Base-by-base conservation (phyloP, 2,113 vertebrate genomes). In the Macquaria ambigua region DNA sequence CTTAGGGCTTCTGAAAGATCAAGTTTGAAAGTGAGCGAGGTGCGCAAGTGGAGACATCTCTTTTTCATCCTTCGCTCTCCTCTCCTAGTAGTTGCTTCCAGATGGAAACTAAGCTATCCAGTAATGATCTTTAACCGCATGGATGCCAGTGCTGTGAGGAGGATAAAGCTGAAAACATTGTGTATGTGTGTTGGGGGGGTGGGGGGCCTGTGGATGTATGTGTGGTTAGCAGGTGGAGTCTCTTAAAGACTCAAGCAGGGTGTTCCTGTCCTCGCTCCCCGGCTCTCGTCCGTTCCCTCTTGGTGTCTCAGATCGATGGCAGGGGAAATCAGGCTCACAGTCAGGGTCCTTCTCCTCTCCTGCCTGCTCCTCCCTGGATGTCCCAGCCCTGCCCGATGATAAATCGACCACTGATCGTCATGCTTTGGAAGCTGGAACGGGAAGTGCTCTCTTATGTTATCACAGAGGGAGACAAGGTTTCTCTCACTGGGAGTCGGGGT, bases 1-100 rank as follows among this genome's bases (percentile, higher is more conserved):
- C 86, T 92, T 86, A 84, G 75, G 83, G 82, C 87, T 91, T 90
- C 83, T 82, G 69, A 87, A 90, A 87, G 92, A 93, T 94, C 89
- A 83, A 81, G 82, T 90, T 90, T 90, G 77, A 89, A 91, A 92
- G 90, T 87, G 52, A 87, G 84, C 80, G 83, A 91, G 90, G 85
- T 85, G 76, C 12, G 12, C 74, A 46, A 77, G 76, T 85, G 76
- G 81, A 88, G 79, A 76, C 74, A 79, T 88, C 84, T 93, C 80
- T 77, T 84, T 91, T 82, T 86, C 71, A 84, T 79, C 85, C 31
- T 55, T 46, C 56, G 39, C 73, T 48, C 69, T 81, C 53, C 69
- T 82, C 74, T 74, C 28, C 20, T 53, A 74, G 61, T 69, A 77
- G 77, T 82, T 12, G 25, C 80, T 71, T 87, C 84, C 86, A 87